phyloP scores from a whole-genome alignment of 2,888 invertebrate genomes.

The Apamea sordens region DNA sequence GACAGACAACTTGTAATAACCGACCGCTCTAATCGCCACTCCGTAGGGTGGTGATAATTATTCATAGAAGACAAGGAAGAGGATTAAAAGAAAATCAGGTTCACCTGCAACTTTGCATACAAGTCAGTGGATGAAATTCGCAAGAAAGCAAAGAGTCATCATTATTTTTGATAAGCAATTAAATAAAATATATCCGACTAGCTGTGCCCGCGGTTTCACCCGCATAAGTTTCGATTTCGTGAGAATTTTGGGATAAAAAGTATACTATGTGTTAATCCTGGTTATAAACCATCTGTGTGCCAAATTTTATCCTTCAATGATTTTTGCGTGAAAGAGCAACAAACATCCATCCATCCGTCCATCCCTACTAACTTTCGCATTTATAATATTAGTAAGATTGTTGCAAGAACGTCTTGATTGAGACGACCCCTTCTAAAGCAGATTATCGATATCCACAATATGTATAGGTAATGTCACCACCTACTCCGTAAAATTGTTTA shows the following conservation, averaged over 20 bases:
- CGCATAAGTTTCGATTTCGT: no score
- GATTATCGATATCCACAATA: neutral
- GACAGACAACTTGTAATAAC: no score
- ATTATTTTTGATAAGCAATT: neutral
- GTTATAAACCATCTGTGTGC: no score
- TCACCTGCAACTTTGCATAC: neutral
- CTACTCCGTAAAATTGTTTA: conserved; percentile 42
- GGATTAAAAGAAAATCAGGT: neutral
- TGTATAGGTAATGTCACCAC: neutral
- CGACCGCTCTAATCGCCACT: no score
- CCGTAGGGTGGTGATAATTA: neutral
- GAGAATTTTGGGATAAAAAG: no score
- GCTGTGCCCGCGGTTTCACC: no score
- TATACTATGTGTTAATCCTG: no score
- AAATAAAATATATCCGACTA: neutral
- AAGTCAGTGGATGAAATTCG: neutral
- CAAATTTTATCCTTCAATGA: no score
- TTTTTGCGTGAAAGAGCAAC: no score
- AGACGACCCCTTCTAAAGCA: neutral
- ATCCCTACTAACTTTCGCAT: no score
- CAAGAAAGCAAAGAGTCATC: neutral
- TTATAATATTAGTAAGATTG: neutral
- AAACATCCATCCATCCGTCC: no score
- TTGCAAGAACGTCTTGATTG: neutral
- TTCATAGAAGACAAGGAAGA: neutral